Evolutionary conservation across 92 coral and sea anemone species (phyloP), one percentile per base, ranked within the genome.

Genomic region (Actinernus sp.): DNA sequence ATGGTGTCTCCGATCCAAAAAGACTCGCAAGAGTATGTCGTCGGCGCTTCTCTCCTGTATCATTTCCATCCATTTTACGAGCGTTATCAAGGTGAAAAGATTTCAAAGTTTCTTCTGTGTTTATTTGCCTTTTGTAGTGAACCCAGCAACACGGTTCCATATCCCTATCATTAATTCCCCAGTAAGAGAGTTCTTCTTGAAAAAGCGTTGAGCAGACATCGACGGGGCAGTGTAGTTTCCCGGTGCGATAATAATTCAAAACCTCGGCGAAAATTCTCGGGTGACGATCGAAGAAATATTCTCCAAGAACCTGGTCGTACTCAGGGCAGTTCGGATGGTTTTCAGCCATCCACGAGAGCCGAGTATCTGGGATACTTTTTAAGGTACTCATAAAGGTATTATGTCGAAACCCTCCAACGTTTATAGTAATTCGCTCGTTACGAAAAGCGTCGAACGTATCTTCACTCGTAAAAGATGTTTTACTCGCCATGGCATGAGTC

Each of bases 71-170:
- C 16, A 74, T 40, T 20, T 87, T 86, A 18, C 97, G 63, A 2
- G 92, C 97, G 49, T 71, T 86, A 5, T 90, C 97, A 3, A 90
- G 86, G 25, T 79, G 97, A 49, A 90, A 94, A 0, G 97, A 83
- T 55, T 94, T 88, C 0, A 94, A 76, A 1, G 98, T 91, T 63
- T 94, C 88, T 20, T 94, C 98, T 0, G 93, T 91, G 52, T 85
- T 94, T 14, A 94, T 91, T 27, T 91, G 97, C 26, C 84, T 57
- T 26, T 73, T 90, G 73, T 94, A 94, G 21, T 90, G 93, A 14
- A 87, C 98, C 98, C 98, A 94, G 31, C 98, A 94, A 29, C 98
- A 94, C 1, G 94, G 87, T 34, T 94, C 98, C 54, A 94, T 87
- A 21, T 94, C 97, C 20, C 93, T 81, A 19, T 92, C 92, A 29